These are phyloP conservation scores for Opisthocomus hoazin DNA, from an alignment of 2,113 vertebrate species.

Conservation along the genomic window DNA sequence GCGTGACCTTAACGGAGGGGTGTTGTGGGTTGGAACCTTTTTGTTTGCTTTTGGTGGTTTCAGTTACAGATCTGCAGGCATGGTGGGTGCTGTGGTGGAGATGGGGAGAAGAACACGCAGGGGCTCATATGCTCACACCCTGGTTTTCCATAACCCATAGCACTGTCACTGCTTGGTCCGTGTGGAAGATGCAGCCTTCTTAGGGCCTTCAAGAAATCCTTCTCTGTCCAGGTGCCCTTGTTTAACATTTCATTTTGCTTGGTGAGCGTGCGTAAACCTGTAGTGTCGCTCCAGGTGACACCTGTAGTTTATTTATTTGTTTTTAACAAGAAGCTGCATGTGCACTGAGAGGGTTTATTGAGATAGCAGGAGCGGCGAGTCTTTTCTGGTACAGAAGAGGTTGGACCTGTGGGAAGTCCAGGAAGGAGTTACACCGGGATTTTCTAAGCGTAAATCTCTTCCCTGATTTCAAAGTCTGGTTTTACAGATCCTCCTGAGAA, in stretches of 20 bases:
- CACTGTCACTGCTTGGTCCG: accelerated
- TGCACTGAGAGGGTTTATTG: not conserved
- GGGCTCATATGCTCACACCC: accelerated
- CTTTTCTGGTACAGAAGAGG: not conserved
- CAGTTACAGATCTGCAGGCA: not conserved
- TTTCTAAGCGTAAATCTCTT: not conserved
- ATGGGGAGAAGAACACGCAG: not conserved
- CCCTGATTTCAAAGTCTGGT: not conserved
- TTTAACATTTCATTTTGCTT: not conserved
- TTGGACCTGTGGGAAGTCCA: not conserved
- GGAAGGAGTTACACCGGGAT: not conserved
- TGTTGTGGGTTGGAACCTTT: not conserved
- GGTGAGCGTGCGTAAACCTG: not conserved
- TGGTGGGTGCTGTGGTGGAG: not conserved
- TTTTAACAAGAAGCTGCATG: not conserved
- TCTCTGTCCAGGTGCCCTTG: accelerated
- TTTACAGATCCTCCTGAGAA: not conserved
- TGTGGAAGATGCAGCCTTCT: not conserved
- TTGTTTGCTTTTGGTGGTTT: not conserved
- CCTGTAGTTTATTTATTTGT: not conserved
- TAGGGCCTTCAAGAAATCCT: not conserved
- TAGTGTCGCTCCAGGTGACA: not conserved
- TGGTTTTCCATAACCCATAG: not conserved
- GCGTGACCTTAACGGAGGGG: not conserved
- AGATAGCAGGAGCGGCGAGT: not conserved